Conservation (phyloP, 2,888 invertebrate species). For the Malacosoma neustria region DNA sequence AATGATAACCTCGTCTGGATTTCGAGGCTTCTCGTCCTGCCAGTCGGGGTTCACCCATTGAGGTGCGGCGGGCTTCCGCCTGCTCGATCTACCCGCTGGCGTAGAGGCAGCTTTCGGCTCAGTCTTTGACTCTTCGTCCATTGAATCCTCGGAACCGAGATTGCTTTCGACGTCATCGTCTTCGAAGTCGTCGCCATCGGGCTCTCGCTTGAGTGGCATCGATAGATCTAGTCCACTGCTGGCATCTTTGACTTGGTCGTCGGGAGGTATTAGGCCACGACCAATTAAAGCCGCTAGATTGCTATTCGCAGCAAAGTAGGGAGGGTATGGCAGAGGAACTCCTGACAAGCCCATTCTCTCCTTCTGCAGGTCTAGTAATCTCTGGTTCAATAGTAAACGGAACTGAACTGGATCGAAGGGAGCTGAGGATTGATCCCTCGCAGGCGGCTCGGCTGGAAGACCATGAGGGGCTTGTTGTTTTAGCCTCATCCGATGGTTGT, state of each 20-base stretch:
- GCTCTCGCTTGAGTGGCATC: conserved; percentile 88
- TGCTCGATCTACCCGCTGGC: conserved; percentile 70
- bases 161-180: conserved; percentile 87
- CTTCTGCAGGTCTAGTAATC: conserved; percentile 90
- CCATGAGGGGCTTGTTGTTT: conserved; percentile 93
- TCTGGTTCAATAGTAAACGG: conserved; percentile 89
- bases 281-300: conserved; percentile 85
- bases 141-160: conserved; percentile 80
- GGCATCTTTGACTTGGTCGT: conserved; percentile 81
- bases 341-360: conserved; percentile 87
- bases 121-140: conserved; percentile 75
- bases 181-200: conserved; percentile 84
- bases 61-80: conserved; percentile 96
- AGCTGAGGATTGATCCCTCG: conserved; percentile 81
- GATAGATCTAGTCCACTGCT: conserved; percentile 91
- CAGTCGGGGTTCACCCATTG: conserved; percentile 98
- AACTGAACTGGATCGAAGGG: conserved; percentile 96
- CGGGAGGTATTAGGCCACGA: conserved; percentile 77
- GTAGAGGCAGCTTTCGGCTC: conserved; percentile 73
- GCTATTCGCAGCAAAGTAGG: conserved; percentile 84
- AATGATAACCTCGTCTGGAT: conserved; percentile 87
- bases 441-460: conserved; percentile 82
- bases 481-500: conserved; percentile 98
- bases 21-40: conserved; percentile 80
- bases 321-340: conserved; percentile 84